Evolutionary conservation across 1,140 invertebrate genomes (phyloP), one percentile per base, ranked within the genome.

Genomic region (Drosophila trapezifrons): DNA sequence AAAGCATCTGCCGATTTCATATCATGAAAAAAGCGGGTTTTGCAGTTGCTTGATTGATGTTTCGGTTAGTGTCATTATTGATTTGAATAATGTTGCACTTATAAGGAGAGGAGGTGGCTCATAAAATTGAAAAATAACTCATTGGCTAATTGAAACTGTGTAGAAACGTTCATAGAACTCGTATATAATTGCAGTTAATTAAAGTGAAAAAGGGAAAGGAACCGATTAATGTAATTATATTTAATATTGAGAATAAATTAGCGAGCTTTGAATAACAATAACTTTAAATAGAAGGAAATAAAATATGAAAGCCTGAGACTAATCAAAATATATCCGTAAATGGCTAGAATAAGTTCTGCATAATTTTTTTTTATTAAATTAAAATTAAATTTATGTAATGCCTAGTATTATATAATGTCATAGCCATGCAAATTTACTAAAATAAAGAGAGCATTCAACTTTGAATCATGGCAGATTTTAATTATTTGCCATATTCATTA

Each of bases 371-470:
- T 29, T 20, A n/a, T 32, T 20, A 60, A 60, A 45, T 45, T 45
- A 22, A 10, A 25, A 46, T 32, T 6, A 27, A 57, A 42, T 73
- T 62, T 73, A 29, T 55, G 18, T 55, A 42, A 42, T 22, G 10
- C 15, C 15, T n/a, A 25, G n/a, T 38, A 22, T n/a, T 20, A 29
- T 8, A 29, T 18, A 27, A 62, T 18, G 29, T 2, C 2, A 18
- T n/a, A 25, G 4, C n/a, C 45, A 67, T 66, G 60, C 22, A 20
- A 58, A 58, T 43, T 42, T 17, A 13, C 22, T 18, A 29, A 49
- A 49, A 42, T 54, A 72, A 58, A 57, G 45, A 52, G 67, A 64
- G 72, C 62, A 37, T 73, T 80, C 51, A 49, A 80, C 78, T 76
- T 57, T 62, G 57, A 66, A 5, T 67, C 74, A 59, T 27, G 49